Percentiles rank a stretch among this genome's conserved stretches.
These are phyloP conservation scores for Parauchenoglanis ngamensis DNA, from an alignment of 2,797 vertebrate species.

Conservation along the genomic window DNA sequence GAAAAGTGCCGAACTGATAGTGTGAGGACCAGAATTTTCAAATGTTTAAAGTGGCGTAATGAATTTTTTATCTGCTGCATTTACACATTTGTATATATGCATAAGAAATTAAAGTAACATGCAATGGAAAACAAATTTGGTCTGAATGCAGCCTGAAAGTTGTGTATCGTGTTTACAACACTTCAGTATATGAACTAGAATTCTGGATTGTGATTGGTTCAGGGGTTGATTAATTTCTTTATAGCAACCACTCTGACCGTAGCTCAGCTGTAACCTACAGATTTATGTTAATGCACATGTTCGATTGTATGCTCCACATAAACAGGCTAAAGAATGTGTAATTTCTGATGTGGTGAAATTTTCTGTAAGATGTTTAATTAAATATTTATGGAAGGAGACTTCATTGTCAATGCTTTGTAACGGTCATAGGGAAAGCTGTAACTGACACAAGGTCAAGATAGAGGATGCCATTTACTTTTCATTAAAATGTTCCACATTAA, in stretches of 20 bases:
- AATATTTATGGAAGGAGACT: not conserved
- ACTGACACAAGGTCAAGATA: not conserved
- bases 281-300: not conserved
- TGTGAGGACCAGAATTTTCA: conserved; percentile 51
- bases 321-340: not conserved
- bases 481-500: not conserved
- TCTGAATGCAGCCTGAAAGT: not conserved
- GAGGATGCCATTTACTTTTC: not conserved
- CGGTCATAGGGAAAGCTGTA: not conserved
- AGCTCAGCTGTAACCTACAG: not conserved
- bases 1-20: conserved; percentile 35
- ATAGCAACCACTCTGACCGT: not conserved
- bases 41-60: not conserved
- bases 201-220: not conserved
- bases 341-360: not conserved
- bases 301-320: not conserved
- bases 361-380: not conserved
- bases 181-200: not conserved
- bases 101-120: not conserved
- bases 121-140: not conserved
- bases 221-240: not conserved
- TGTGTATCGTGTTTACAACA: not conserved
- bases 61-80: not conserved
- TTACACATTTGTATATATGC: not conserved
- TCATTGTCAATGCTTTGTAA: not conserved